Conservation (phyloP, 2,113 vertebrate genomes). For the Vulpes vulpes region DNA sequence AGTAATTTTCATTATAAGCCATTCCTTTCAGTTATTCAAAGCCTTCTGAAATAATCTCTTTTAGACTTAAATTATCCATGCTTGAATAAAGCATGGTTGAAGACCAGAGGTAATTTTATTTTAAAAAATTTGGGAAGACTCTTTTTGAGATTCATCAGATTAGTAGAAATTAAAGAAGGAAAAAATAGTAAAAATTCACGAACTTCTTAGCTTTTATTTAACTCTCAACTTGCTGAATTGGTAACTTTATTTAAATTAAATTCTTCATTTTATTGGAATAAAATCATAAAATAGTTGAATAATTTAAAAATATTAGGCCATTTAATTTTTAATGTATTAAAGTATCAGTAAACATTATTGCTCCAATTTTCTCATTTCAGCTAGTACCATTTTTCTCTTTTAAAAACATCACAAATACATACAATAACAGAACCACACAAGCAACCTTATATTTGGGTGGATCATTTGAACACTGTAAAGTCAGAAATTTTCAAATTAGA, state of each 20-base stretch:
- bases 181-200: background rate
- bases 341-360: background rate
- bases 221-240: background rate
- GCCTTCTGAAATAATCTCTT: constrained; percentile 60
- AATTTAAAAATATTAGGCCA: background rate
- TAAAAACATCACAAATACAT: background rate
- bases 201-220: constrained; percentile 30
- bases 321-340: constrained; percentile 1
- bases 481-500: constrained; percentile 1
- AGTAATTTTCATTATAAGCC: constrained; percentile 63
- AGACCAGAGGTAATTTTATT: constrained; percentile 71
- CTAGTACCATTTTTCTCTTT: background rate
- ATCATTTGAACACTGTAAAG: background rate
- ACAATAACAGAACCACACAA: background rate
- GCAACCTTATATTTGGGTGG: background rate
- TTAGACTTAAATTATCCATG: constrained; percentile 71
- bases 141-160: constrained; percentile 58
- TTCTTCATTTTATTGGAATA: background rate
- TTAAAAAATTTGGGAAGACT: constrained; percentile 66
- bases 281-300: background rate
- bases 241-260: background rate
- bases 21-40: constrained; percentile 63
- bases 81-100: constrained; percentile 54
- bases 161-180: constrained; percentile 56
- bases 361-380: background rate